Conservation (phyloP, 2,888 invertebrate genomes). For the Mimachlamys varia region DNA sequence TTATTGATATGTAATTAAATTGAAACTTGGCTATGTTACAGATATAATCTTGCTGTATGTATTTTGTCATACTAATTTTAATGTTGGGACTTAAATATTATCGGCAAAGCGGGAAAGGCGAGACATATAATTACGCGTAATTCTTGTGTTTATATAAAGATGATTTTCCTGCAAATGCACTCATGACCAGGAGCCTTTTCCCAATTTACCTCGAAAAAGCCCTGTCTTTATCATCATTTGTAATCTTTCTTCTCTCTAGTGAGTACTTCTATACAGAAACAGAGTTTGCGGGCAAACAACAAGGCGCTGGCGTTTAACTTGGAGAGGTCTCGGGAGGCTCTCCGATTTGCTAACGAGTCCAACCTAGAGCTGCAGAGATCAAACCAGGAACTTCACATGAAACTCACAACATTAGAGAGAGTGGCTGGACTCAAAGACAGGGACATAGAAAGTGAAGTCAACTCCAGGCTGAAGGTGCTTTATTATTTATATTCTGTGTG, state of each 20-base stretch:
- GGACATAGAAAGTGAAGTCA: slow-evolving; percentile 68
- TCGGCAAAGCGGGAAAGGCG: too few relatives aligned
- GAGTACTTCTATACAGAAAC: slow-evolving; percentile 65
- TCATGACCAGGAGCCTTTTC: too few relatives aligned
- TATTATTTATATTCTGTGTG: background rate
- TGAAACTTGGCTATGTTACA: too few relatives aligned
- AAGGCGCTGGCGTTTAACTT: slow-evolving; percentile 73
- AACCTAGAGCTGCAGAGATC: slow-evolving; percentile 61
- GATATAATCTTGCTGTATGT: too few relatives aligned
- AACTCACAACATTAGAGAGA: slow-evolving; percentile 58
- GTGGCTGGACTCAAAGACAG: slow-evolving; percentile 65
- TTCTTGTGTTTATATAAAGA: too few relatives aligned
- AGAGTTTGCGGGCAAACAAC: slow-evolving; percentile 75
- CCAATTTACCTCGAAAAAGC: too few relatives aligned
- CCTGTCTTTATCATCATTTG: too few relatives aligned
- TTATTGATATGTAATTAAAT: too few relatives aligned
- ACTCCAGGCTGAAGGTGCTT: slow-evolving; percentile 65
- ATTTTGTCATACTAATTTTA: too few relatives aligned
- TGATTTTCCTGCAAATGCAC: too few relatives aligned
- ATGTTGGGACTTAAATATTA: too few relatives aligned
- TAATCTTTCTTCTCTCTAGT: background rate
- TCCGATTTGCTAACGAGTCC: slow-evolving; percentile 60
- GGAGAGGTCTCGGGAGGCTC: slow-evolving; percentile 68
- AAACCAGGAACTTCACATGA: slow-evolving; percentile 63
- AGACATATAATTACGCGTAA: too few relatives aligned